Percentiles rank a stretch among this genome's conserved stretches.
Conservation (phyloP, 2,113 vertebrate species). For the Psittacus erithacus region DNA sequence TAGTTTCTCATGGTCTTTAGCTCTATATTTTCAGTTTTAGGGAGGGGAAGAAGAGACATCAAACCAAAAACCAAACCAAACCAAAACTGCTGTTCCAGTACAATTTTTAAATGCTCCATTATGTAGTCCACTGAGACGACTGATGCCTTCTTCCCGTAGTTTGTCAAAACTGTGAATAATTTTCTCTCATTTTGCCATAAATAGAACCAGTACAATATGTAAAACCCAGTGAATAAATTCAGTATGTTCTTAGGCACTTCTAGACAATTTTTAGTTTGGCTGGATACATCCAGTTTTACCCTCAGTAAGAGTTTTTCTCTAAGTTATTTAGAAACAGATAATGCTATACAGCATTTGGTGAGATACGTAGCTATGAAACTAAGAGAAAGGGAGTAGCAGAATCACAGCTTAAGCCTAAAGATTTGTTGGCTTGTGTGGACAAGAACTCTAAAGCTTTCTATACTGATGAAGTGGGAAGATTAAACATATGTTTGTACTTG, state of each 20-base stretch:
- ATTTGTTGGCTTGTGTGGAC: background rate
- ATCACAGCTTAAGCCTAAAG: background rate
- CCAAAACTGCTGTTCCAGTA: background rate
- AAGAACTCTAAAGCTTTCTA: constrained; percentile 46
- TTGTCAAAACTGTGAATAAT: background rate
- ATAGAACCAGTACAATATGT: background rate
- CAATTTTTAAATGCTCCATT: background rate
- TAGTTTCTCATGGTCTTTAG: background rate
- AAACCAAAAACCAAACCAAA: too few relatives aligned
- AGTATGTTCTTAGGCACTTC: background rate
- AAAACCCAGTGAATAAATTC: background rate
- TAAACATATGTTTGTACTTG: constrained; percentile 61
- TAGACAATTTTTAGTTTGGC: background rate
- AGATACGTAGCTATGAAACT: background rate
- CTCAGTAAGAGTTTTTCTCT: background rate
- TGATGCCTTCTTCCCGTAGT: background rate
- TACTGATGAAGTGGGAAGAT: constrained; percentile 59
- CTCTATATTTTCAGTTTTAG: background rate
- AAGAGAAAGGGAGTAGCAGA: background rate
- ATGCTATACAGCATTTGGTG: background rate
- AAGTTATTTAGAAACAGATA: background rate
- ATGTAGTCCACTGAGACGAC: background rate
- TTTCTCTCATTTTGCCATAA: background rate
- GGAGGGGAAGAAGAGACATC: background rate
- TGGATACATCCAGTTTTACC: background rate